Conservation (phyloP, 92 coral and sea anemone species). For the Umimayanthus kanabou region DNA sequence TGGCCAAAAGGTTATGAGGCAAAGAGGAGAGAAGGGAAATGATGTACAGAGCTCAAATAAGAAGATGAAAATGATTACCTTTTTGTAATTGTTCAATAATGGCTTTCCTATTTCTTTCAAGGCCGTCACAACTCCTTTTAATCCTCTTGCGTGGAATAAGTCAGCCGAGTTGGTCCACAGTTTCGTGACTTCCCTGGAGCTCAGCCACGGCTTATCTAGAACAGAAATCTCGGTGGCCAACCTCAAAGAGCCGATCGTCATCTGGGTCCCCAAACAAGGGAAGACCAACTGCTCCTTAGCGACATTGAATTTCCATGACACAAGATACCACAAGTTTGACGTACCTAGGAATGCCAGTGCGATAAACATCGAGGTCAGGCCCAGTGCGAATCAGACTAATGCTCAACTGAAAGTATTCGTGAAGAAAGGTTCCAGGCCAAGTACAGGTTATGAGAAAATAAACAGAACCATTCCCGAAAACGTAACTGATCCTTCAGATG, state of each 20-base stretch:
- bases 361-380: conserved; percentile 43
- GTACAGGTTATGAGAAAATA: conserved; percentile 17
- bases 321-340: conserved; percentile 24
- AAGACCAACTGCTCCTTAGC: neutral
- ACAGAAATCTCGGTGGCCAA: conserved; percentile 30
- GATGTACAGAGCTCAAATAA: too few relatives aligned
- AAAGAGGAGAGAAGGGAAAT: neutral
- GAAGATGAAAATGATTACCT: neutral
- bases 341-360: conserved; percentile 43
- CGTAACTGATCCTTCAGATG: conserved; percentile 31
- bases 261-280: conserved; percentile 36
- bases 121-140: conserved; percentile 46
- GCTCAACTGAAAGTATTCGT: conserved; percentile 36
- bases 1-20: neutral
- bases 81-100: neutral
- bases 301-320: neutral
- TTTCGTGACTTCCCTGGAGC: conserved; percentile 31
- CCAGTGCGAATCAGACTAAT: neutral
- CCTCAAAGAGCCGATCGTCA: conserved; percentile 39
- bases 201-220: conserved; percentile 39
- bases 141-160: conserved; percentile 39
- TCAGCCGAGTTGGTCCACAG: conserved; percentile 44
- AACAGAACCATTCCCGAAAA: conserved; percentile 36
- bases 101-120: neutral
- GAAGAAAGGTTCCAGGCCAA: conserved; percentile 45